Base-by-base conservation (phyloP, 1,140 invertebrate genomes). In the Eupristina koningsbergeri region DNA sequence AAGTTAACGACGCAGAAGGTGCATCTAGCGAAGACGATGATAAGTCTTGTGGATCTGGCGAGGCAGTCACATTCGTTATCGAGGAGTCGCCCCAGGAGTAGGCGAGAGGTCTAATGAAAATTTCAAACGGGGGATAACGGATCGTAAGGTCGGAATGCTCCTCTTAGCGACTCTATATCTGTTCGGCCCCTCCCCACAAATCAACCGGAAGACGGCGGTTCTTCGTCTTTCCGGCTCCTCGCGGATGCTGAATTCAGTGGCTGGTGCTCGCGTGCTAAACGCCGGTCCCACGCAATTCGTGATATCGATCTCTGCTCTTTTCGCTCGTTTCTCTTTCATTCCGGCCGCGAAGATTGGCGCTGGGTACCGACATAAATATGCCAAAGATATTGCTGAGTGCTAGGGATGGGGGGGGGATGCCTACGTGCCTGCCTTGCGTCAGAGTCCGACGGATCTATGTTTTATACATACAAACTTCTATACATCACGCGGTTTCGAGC, bases 21-120 rank as follows among this genome's bases (percentile, higher is more conserved):
- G 50, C 36, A 58, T 47, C 31, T 7, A 41, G 34, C 15, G n/a
- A 75, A 76, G 80, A 39, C 71, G 80, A 64, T 50, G 74, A 83
- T 83, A 83, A 77, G 80, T 81, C 80, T 47, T 26, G 29, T 1
- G 39, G 3, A 1, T 6, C 39, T 31, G 41, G 19, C 63, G 63
- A 63, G 8, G 15, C 39, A 41, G 80, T 64, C 73, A 71, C 80
- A 81, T 81, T 75, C 80, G 80, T 81, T 75, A 81, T 15, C 15
- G 36, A 0, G 74, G 29, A 58, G 17, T 19, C 0, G n/a, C 26
- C 2, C 0, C n/a, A 7, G n/a, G 26, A 64, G 82, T 79, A 85
- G 82, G 84, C 73, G 85, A 79, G 76, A 83, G 78, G 75, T 86
- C 87, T 86, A 86, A 87, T 87, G 87, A 87, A 87, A 86, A 86